These are phyloP conservation scores for Sphaeridia pumilis DNA, from an alignment of 2,888 invertebrate genomes.

Conservation along the genomic window DNA sequence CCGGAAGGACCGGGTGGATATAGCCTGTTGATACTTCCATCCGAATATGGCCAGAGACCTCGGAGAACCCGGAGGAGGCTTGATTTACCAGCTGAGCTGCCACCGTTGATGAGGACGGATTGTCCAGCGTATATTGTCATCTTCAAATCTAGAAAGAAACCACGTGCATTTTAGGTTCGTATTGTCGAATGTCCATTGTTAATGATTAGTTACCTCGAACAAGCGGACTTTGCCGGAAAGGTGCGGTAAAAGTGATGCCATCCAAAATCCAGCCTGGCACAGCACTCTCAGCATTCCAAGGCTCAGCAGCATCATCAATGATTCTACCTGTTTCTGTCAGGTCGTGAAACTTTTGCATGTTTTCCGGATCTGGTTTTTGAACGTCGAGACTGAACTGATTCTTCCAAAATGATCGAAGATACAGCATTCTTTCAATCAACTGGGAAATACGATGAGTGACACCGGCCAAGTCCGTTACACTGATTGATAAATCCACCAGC, in stretches of 20 bases:
- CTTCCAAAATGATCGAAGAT: conserved; percentile 30
- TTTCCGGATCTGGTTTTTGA: background rate
- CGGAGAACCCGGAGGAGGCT: conserved; percentile 46
- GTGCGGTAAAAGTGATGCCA: conserved; percentile 28
- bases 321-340: conserved; percentile 7
- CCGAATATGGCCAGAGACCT: conserved; percentile 45
- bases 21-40: conserved; percentile 34
- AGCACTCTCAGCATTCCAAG: background rate
- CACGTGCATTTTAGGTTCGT: too few relatives aligned
- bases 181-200: too few relatives aligned
- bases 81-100: conserved; percentile 48
- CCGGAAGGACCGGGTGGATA: conserved; percentile 38
- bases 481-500: conserved; percentile 43
- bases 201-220: too few relatives aligned
- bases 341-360: conserved; percentile 6
- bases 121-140: conserved; percentile 41
- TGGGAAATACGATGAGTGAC: conserved; percentile 42
- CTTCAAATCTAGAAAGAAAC: conserved; percentile 41
- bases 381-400: conserved; percentile 20
- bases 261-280: conserved; percentile 24
- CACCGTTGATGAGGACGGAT: conserved; percentile 47
- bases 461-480: conserved; percentile 42
- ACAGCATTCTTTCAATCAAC: conserved; percentile 36
- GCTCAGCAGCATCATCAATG: conserved; percentile 1
- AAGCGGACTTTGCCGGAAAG: conserved; percentile 15